Evolutionary conservation across 2,888 invertebrate species (phyloP).

Genomic region (Ypsolopha scabrella): DNA sequence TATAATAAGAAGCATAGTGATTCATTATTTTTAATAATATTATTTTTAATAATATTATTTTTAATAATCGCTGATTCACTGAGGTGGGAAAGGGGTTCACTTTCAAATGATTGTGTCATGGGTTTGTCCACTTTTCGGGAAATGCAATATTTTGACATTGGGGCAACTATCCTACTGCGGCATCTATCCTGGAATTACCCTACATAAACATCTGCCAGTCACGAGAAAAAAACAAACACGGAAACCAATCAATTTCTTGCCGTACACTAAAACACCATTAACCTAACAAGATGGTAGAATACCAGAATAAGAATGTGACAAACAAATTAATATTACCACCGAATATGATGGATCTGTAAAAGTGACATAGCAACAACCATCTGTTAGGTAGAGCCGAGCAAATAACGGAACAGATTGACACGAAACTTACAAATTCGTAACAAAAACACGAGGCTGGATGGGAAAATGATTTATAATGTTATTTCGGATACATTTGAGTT

Average conservation of each 20-base stretch:
- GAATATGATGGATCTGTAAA: constrained; percentile 40
- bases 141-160: no score
- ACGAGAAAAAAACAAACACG: background rate
- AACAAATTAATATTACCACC: constrained; percentile 39
- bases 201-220: no score
- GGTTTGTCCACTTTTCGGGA: no score
- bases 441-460: constrained; percentile 40
- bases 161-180: no score
- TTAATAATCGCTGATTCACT: no score
- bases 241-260: background rate
- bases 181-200: no score
- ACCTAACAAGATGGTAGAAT: constrained; percentile 20
- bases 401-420: constrained; percentile 70
- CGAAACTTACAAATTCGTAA: constrained; percentile 57
- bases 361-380: constrained; percentile 27
- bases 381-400: constrained; percentile 60
- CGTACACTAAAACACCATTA: constrained; percentile 17
- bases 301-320: constrained; percentile 22
- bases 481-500: constrained; percentile 51
- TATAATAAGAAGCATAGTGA: no score
- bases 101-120: no score
- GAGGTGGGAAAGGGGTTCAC: no score
- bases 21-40: no score
- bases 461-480: constrained; percentile 65
- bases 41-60: no score